Evolutionary conservation across 2,113 vertebrate species (phyloP).

Genomic region (Zeus faber): DNA sequence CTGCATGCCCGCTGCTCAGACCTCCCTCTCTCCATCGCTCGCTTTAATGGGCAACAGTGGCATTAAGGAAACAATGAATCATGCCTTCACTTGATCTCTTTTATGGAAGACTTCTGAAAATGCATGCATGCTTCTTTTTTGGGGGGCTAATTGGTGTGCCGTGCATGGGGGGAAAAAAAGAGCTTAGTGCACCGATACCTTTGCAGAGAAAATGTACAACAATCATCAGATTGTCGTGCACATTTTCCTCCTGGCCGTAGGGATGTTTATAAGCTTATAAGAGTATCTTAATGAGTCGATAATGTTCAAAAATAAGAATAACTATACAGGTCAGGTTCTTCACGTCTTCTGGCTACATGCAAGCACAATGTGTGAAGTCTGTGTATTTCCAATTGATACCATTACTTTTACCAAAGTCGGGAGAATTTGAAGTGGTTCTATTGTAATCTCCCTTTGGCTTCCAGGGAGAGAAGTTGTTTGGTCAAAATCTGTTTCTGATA

Average conservation of each 20-base stretch:
- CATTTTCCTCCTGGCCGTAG: no score
- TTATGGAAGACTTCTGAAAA: constrained; percentile 57
- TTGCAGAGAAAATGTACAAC: no score
- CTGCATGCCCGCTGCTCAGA: constrained; percentile 44
- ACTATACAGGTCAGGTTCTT: constrained; percentile 9
- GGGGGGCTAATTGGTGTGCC: constrained; percentile 45
- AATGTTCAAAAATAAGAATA: no score
- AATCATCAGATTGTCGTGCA: no score
- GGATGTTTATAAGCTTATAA: no score
- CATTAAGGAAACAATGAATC: constrained; percentile 72
- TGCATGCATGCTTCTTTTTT: constrained; percentile 50
- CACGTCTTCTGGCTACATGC: constrained; percentile 39
- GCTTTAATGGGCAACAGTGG: constrained; percentile 60
- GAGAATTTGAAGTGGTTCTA: constrained; percentile 47
- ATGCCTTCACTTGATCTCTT: constrained; percentile 67
- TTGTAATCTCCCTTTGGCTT: constrained; percentile 53
- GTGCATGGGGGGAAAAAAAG: constrained; percentile 19
- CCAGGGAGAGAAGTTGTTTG: constrained; percentile 54
- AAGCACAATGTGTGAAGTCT: constrained; percentile 58
- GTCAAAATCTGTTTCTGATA: constrained; percentile 68
- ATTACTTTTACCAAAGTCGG: constrained; percentile 52
- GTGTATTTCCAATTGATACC: constrained; percentile 63
- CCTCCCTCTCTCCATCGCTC: constrained; percentile 42
- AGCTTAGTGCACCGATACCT: no score
- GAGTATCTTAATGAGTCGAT: no score